Percentiles rank a stretch among this genome's conserved stretches.
Evolutionary conservation across 1,140 invertebrate species (phyloP).

Genomic region (Leptopilina clavipes): DNA sequence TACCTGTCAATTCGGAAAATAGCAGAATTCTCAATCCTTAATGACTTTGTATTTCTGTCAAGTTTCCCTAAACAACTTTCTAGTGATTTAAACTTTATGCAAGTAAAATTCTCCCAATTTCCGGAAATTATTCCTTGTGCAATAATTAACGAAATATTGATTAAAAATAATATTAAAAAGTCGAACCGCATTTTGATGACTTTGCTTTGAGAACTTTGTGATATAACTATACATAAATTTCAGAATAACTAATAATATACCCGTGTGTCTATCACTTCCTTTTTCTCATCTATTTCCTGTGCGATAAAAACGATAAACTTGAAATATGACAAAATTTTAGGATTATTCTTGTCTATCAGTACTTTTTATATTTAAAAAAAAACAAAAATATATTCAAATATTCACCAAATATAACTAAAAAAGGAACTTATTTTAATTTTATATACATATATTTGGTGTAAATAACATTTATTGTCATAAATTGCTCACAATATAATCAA

Average conservation of each 20-base stretch:
- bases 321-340: background rate
- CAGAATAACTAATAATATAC: conserved; percentile 7
- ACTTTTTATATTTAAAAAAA: background rate
- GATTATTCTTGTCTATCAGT: background rate
- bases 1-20: conserved; percentile 50
- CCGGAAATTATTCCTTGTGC: background rate
- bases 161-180: background rate
- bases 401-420: too few relatives aligned
- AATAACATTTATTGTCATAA: conserved; percentile 63
- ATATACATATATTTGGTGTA: too few relatives aligned
- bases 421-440: too few relatives aligned
- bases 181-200: background rate
- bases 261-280: background rate
- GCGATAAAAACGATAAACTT: conserved; percentile 47
- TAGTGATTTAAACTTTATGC: conserved; percentile 43
- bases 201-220: background rate
- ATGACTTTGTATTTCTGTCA: conserved; percentile 40
- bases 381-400: too few relatives aligned
- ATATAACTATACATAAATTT: background rate
- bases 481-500: background rate
- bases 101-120: conserved; percentile 37
- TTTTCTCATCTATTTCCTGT: conserved; percentile 44
- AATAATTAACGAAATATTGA: background rate
- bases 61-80: conserved; percentile 33
- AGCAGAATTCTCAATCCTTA: conserved; percentile 50